Base-by-base conservation (phyloP, 2,888 invertebrate genomes). In the Podabrus alpinus region DNA sequence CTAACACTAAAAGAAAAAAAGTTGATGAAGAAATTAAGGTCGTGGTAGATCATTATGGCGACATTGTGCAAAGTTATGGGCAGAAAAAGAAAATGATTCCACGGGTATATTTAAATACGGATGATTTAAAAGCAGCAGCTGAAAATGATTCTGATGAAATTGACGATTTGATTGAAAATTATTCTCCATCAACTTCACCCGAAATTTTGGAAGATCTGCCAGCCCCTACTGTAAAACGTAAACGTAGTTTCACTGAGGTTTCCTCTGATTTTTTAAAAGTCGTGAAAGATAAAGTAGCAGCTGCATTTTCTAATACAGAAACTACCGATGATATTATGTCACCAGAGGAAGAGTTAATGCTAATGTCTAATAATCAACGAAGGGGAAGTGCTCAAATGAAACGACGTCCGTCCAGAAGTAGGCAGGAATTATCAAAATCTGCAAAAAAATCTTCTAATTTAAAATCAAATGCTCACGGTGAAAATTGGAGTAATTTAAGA, bases 21-120 rank as follows among this genome's bases (percentile, higher is more conserved):
- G 85, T 89, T 24, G 88, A 88, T 68, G 93, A 94, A 79, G 93
- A 92, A 85, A 90, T 92, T 0, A 91, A 90, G 84, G 92, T 92
- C 0, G 92, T 93, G 0, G 93, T 94, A 15, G 94, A 94, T 87
- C 93, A 94, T 84, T 95, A 95, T 82, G 93, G 94, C 15, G 94
- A 93, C 84, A 92, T 95, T 78, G 94, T 95, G 1, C 91, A 91
- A 81, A 93, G 92, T 84, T 92, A 92, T 81, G 92, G 94, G 17
- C 80, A 78, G 67, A 81, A 80, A 81, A 79, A 79, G 77, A 76
- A 81, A 74, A 76, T 60, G 17, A 67, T 64, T 68, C 74, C 76
- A 11, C 19, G 69, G 60, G 25, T 83, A 19, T 79, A 82, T 78
- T 72, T 81, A 74, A 79, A 83, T 76, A 78, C 81, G 21, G 84